Percentiles rank a stretch among this genome's conserved stretches.
Evolutionary conservation across 2,797 vertebrate genomes (phyloP).

Genomic region (Sebastes minor): DNA sequence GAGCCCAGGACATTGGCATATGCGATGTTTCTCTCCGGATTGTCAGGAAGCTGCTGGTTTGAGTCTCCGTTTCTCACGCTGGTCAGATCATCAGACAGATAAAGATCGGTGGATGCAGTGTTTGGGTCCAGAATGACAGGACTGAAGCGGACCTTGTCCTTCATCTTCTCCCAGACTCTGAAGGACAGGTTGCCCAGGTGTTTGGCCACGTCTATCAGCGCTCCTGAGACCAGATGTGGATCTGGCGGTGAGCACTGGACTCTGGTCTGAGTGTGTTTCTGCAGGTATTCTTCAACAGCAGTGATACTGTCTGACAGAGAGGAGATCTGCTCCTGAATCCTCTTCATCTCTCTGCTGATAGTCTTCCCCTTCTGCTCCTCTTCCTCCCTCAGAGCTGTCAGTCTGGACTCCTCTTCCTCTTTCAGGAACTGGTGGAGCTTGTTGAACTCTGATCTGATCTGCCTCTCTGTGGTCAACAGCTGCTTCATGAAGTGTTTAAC

Average conservation of each 20-base stretch:
- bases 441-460: constrained; percentile 65
- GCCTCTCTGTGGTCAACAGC: constrained; percentile 3
- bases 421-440: constrained; percentile 75
- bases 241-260: background rate
- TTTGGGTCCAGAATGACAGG: background rate
- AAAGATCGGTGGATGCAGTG: background rate
- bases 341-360: constrained; percentile 33
- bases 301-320: constrained; percentile 37
- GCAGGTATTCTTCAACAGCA: constrained; percentile 31
- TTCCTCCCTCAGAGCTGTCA: constrained; percentile 59
- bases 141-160: background rate
- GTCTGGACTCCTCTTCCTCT: constrained; percentile 69
- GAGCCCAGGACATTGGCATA: too few species aligned
- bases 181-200: background rate
- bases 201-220: background rate
- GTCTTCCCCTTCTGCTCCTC: constrained; percentile 46
- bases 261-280: background rate
- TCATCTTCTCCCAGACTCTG: background rate
- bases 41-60: background rate
- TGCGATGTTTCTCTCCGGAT: too few species aligned
- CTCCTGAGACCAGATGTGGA: background rate
- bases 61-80: background rate
- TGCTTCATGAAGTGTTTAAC: constrained; percentile 13
- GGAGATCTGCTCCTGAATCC: constrained; percentile 41
- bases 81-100: background rate